Evolutionary conservation across 2,113 vertebrate genomes (phyloP), one percentile per base, ranked within the genome.

Genomic region (Crypturellus undulatus): DNA sequence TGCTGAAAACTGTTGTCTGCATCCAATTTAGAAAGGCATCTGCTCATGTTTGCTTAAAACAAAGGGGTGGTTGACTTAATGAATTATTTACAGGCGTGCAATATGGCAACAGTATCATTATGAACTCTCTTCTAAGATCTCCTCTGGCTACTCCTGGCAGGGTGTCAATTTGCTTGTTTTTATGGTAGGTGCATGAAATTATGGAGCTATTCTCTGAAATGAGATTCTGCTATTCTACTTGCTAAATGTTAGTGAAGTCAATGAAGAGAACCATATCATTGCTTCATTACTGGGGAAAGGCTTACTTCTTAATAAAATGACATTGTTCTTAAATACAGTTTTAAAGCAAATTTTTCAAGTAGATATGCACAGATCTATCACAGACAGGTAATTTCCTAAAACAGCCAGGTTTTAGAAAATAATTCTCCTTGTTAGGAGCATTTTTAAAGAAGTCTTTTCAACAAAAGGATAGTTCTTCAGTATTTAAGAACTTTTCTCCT

Each of bases 41-140:
- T 98, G 98, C 96, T 98, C 94, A 56, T 98, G 95, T 98, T 98
- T 98, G 97, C 96, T 98, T 98, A 98, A 98, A 98, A 98, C 93
- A 98, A 98, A 98, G 98, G 97, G 95, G 92, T 98, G 94, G 97
- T 97, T 98, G 98, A 97, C 96, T 98, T 98, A 98, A 98, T 98
- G 96, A 98, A 98, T 98, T 98, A 98, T 98, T 98, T 98, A 98
- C 96, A 98, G 94, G 67, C 91, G 0, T 83, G 91, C 97, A 98
- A 98, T 98, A 98, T 98, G 97, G 97, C 93, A 98, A 95, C 72
- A 93, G 72, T 94, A 95, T 97, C 97, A 97, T 98, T 98, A 97
- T 93, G 93, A 97, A 98, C 92, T 97, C 94, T 96, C 86, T 97
- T 97, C 95, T 95, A 94, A 98, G 94, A 97, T 97, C 96, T 98